Evolutionary conservation across 1,140 invertebrate genomes (phyloP).

Genomic region (Druon quercuslanigerum): DNA sequence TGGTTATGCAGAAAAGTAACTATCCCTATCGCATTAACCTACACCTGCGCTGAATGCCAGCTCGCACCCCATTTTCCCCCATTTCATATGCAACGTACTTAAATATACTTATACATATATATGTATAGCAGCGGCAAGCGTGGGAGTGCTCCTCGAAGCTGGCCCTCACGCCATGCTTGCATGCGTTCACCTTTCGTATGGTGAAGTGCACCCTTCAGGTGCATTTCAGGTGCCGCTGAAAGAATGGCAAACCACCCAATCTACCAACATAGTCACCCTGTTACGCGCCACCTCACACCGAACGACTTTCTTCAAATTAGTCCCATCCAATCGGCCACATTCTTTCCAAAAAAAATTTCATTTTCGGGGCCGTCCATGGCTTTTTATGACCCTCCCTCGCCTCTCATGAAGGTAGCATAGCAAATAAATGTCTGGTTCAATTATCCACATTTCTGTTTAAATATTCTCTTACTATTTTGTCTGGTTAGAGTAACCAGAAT

Average conservation of each 20-base stretch:
- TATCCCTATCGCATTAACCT: conserved; percentile 26
- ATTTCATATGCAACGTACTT: neutral
- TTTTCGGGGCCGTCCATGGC: no score
- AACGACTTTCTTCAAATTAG: neutral
- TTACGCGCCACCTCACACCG: neutral
- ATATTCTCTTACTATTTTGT: no score
- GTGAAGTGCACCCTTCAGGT: conserved; percentile 26
- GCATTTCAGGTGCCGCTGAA: conserved; percentile 19
- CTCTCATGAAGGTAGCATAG: no score
- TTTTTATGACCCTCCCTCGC: no score
- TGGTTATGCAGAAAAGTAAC: neutral
- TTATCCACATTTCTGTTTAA: no score
- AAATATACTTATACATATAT: neutral
- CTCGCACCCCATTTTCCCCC: conserved; percentile 21
- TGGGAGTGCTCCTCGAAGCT: conserved; percentile 20
- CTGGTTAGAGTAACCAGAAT: no score
- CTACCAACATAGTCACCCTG: neutral
- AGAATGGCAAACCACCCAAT: conserved; percentile 10
- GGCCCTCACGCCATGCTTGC: conserved; percentile 28
- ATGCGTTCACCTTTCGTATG: conserved; percentile 15
- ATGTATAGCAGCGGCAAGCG: neutral
- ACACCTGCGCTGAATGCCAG: conserved; percentile 3
- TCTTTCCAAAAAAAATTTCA: no score
- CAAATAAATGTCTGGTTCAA: no score
- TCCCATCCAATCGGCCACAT: no score